A percentile compares a stretch with the other conserved stretches of the same genome.
These are phyloP conservation scores for Parapsyche elsis DNA, from an alignment of 1,140 invertebrate genomes.

Conservation along the genomic window DNA sequence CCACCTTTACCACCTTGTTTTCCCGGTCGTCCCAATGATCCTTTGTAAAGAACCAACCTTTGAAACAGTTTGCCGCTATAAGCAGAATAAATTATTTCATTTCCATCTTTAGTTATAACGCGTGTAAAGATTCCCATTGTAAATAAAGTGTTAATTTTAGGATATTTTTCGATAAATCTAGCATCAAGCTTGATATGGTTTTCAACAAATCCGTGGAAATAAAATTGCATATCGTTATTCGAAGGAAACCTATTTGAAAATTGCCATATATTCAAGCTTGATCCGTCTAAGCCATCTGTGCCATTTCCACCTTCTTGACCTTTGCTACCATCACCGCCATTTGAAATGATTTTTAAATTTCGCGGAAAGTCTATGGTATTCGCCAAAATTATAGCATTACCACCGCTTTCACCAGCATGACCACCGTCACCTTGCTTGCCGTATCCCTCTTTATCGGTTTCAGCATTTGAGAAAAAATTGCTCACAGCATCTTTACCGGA, in stretches of 20 bases:
- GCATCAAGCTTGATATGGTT: too few relatives aligned
- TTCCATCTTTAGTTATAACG: not conserved
- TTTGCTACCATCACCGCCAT: not conserved
- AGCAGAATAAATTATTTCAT: not conserved
- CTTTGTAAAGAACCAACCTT: not conserved
- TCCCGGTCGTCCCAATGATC: not conserved
- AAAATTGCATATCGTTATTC: too few relatives aligned
- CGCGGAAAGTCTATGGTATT: not conserved
- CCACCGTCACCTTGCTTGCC: not conserved
- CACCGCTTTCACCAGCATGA: constrained; percentile 10
- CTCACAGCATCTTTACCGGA: not conserved
- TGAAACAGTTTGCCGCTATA: not conserved
- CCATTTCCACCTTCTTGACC: constrained; percentile 23
- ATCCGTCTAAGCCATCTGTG: not conserved
- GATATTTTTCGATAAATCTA: too few relatives aligned
- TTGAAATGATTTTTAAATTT: constrained; percentile 7
- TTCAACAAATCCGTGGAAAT: too few relatives aligned
- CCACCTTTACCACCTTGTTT: not conserved
- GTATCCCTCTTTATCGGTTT: not conserved
- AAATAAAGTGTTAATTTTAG: too few relatives aligned
- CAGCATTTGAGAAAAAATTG: not conserved
- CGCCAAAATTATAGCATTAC: not conserved
- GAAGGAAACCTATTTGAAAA: not conserved
- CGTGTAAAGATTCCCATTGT: not conserved
- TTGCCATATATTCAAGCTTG: not conserved